Evolutionary conservation across 2,113 vertebrate species (phyloP), one percentile per base, ranked within the genome.

Genomic region (Lontra canadensis): DNA sequence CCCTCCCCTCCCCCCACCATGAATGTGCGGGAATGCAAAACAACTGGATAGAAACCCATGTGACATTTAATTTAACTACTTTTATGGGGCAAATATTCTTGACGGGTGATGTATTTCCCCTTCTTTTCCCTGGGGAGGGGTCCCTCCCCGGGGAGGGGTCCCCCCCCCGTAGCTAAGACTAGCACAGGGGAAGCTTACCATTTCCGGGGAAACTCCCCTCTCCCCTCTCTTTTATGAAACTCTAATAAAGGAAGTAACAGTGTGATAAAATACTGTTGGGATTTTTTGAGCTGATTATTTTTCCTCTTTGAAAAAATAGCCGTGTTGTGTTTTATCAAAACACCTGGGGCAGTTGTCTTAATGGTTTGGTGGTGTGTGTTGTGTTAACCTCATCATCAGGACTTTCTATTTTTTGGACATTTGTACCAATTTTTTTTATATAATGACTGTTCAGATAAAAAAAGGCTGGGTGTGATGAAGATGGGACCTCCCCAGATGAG

Each of bases 241-340:
- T 69, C 67, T 61, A 44, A 42, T 63, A n/a, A 90, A 49, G 36
- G 36, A 78, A 61, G 73, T 52, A n/a, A 74, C 23, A 63, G 26
- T 52, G 84, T 7, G 39, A 47, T 63, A 36, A 57, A 94, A 81
- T 90, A 18, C 29, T 78, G 14, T 21, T 84, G n/a, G 55, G 65
- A 25, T 87, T 63, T 74, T 79, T 42, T 14, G 42, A 93, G 47
- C 65, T n/a, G 15, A 63, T 76, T 29, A 26, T 39, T 95, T 73
- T 80, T 85, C 44, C 80, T 93, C 34, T 78, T 76, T 81, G 25
- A 73, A 87, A 83, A 96, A 84, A 11, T 21, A 85, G 63, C n/a
- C 80, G 31, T 42, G 7, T 20, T 39, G 3, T 52, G 21, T 95
- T 71, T 82, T 39, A 29, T 71, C 4, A 44, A 47, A 69, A 82